These are phyloP conservation scores for Caenorhabditis macrosperma DNA, from an alignment of 2,888 invertebrate genomes.

Conservation along the genomic window DNA sequence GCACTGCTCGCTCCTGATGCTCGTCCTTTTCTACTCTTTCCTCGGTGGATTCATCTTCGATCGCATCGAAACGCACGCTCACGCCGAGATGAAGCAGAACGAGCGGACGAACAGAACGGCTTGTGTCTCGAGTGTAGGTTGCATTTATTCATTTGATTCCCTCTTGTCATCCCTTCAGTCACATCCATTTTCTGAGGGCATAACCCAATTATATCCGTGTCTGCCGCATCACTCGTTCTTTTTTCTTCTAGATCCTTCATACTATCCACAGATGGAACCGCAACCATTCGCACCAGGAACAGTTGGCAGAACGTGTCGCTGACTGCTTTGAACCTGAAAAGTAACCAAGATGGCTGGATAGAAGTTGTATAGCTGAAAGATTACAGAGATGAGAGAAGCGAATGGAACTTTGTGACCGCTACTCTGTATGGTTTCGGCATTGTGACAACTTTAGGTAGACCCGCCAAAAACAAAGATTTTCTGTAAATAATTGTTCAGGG, in stretches of 20 bases:
- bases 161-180: neutral
- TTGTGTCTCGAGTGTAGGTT: conserved; percentile 69
- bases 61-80: conserved; percentile 74
- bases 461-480: neutral
- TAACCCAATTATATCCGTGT: conserved; percentile 6
- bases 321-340: conserved; percentile 65
- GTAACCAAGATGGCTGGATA: neutral
- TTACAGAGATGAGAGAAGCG: conserved; percentile 66
- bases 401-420: conserved; percentile 78
- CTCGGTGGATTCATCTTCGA: conserved; percentile 77
- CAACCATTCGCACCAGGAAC: conserved; percentile 27
- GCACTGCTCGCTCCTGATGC: conserved; percentile 74
- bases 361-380: too few relatives aligned
- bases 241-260: conserved; percentile 48
- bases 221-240: conserved; percentile 10
- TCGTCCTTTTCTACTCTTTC: conserved; percentile 76
- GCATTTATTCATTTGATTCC: neutral
- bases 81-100: conserved; percentile 58
- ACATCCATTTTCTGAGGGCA: neutral
- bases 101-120: conserved; percentile 63
- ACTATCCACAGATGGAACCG: conserved; percentile 36
- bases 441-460: conserved; percentile 76
- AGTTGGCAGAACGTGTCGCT: conserved; percentile 46
- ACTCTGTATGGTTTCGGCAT: conserved; percentile 80
- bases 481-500: conserved; percentile 56